phyloP scores from a whole-genome alignment of 2,113 vertebrate genomes.

The Oreochromis aureus region DNA sequence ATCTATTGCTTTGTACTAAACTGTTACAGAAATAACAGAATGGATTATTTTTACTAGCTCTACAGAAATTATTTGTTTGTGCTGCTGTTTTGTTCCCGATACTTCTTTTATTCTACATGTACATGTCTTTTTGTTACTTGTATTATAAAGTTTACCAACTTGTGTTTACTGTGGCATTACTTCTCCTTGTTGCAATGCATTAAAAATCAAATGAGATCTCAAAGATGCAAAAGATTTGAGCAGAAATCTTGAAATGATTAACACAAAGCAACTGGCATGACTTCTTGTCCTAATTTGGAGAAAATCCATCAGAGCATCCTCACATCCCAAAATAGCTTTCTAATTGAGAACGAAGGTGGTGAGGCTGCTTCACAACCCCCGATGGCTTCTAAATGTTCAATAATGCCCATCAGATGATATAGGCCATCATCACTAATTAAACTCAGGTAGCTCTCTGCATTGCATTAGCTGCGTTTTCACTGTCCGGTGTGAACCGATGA shows the following conservation, averaged over 20 bases:
- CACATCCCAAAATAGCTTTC: constrained; percentile 26
- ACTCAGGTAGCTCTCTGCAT: not conserved
- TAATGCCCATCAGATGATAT: not conserved
- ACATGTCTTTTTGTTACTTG: not conserved
- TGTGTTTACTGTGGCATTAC: not conserved
- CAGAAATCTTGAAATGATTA: not conserved
- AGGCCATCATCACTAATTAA: not conserved
- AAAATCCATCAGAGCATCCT: constrained; percentile 12
- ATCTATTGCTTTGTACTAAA: not conserved
- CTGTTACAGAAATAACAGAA: not conserved
- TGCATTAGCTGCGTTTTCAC: not conserved
- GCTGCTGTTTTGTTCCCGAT: not conserved
- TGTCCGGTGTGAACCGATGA: not conserved
- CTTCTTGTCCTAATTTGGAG: constrained; percentile 40
- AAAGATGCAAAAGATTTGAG: not conserved
- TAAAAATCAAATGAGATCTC: not conserved
- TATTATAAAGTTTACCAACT: not conserved
- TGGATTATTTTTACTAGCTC: not conserved
- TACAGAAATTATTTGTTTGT: not conserved
- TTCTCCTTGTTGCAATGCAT: not conserved
- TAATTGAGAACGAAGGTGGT: constrained; percentile 18
- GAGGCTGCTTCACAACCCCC: not conserved
- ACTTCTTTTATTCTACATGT: not conserved
- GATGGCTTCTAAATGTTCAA: not conserved
- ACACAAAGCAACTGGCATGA: constrained; percentile 15